Evolutionary conservation across 2,888 invertebrate genomes (phyloP).

Genomic region (Chalcosyrphus nemorum): DNA sequence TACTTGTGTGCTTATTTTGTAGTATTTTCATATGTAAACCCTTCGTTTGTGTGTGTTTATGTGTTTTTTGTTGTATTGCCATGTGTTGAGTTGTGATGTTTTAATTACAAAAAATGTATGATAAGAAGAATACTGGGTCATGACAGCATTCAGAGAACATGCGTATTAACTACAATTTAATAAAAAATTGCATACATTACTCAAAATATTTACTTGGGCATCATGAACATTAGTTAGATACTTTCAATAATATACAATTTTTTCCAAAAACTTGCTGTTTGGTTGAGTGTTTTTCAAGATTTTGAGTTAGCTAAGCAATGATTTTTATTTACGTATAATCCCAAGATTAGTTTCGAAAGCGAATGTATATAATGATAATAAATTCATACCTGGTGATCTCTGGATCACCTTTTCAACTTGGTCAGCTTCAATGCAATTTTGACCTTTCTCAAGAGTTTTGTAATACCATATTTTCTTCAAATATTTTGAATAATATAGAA

Average conservation of each 20-base stretch:
- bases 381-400: too few relatives aligned
- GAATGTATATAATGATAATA: too few relatives aligned
- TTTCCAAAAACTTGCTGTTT: not conserved
- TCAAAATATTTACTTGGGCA: not conserved
- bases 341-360: too few relatives aligned
- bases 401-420: too few relatives aligned
- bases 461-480: too few relatives aligned
- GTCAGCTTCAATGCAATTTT: too few relatives aligned
- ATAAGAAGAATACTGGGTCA: slow-evolving; percentile 43
- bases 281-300: not conserved
- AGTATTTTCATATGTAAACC: slow-evolving; percentile 15
- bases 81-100: slow-evolving; percentile 24
- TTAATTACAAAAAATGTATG: slow-evolving; percentile 57
- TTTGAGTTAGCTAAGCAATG: too few relatives aligned
- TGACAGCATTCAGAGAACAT: slow-evolving; percentile 58
- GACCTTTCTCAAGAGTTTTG: too few relatives aligned
- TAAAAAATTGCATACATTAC: not conserved
- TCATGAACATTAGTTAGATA: not conserved
- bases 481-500: too few relatives aligned
- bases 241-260: not conserved
- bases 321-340: too few relatives aligned
- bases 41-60: slow-evolving; percentile 16
- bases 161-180: slow-evolving; percentile 45
- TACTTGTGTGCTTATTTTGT: slow-evolving; percentile 56
- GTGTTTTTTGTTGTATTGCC: slow-evolving; percentile 15